A percentile compares a stretch with the other conserved stretches of the same genome.
Conservation (phyloP, 2,888 invertebrate genomes). For the Smittia sp. region DNA sequence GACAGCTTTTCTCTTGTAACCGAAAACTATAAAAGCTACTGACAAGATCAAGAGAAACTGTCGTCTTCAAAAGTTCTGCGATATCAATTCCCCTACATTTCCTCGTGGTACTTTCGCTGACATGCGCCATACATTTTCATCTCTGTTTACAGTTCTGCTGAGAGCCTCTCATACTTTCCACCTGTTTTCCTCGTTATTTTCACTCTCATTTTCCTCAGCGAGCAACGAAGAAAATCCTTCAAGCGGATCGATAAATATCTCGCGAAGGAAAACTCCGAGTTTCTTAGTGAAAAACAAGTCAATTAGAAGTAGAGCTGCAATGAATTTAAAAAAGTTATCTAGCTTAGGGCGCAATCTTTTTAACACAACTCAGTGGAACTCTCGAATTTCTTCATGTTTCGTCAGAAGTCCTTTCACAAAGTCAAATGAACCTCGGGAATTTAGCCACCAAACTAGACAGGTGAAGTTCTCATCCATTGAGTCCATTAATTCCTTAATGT, state of each 20-base stretch:
- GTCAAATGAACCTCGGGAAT: not conserved
- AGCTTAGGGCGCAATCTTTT: not conserved
- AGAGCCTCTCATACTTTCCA: not conserved
- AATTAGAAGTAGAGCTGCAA: not conserved
- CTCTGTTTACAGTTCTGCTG: not conserved
- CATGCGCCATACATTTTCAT: not conserved
- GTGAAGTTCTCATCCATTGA: not conserved
- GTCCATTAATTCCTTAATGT: not conserved
- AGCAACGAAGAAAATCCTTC: not conserved
- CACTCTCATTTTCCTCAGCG: not conserved
- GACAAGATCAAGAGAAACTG: too few relatives aligned
- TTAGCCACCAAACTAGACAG: not conserved
- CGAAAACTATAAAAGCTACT: too few relatives aligned
- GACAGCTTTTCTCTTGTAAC: too few relatives aligned
- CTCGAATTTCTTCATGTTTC: not conserved
- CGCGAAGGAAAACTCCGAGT: not conserved
- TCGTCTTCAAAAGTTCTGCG: too few relatives aligned
- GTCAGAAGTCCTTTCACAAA: not conserved
- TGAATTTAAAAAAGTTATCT: conserved; percentile 12
- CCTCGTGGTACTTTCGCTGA: too few relatives aligned
- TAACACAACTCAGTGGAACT: not conserved
- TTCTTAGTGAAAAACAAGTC: not conserved
- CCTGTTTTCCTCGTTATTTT: not conserved
- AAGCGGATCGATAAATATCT: conserved; percentile 3
- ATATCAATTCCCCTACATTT: too few relatives aligned